Conservation (phyloP, 2,888 invertebrate species). For the Xestia xanthographa region DNA sequence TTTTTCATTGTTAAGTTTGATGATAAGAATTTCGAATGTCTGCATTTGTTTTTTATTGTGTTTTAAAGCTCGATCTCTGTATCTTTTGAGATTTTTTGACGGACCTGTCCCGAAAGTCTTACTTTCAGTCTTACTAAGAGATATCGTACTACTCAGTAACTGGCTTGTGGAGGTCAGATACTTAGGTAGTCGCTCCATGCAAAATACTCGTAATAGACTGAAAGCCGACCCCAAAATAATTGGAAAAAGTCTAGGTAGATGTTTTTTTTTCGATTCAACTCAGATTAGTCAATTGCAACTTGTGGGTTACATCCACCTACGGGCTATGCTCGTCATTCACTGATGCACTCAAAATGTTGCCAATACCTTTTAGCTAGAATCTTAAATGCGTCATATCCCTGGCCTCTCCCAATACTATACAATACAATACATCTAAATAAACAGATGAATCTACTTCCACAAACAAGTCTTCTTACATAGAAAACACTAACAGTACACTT, state of each 20-base stretch:
- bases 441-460: neutral
- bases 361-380: neutral
- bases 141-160: neutral
- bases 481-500: conserved; percentile 34
- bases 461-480: conserved; percentile 14
- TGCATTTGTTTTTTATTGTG: neutral
- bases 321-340: neutral
- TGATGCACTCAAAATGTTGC: neutral
- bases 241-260: neutral
- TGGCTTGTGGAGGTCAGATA: neutral
- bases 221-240: too few species aligned
- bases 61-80: neutral
- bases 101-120: neutral
- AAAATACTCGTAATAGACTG: neutral
- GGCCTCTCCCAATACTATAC: neutral
- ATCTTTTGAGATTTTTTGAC: conserved; percentile 6
- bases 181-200: neutral
- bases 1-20: conserved; percentile 30
- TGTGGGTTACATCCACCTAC: neutral
- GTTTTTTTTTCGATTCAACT: neutral
- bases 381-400: neutral
- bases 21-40: conserved; percentile 9
- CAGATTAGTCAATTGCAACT: neutral
- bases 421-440: neutral
- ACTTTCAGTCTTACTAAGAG: neutral